These are phyloP conservation scores for Cylas formicarius DNA, from an alignment of 1,140 invertebrate species.

Conservation along the genomic window DNA sequence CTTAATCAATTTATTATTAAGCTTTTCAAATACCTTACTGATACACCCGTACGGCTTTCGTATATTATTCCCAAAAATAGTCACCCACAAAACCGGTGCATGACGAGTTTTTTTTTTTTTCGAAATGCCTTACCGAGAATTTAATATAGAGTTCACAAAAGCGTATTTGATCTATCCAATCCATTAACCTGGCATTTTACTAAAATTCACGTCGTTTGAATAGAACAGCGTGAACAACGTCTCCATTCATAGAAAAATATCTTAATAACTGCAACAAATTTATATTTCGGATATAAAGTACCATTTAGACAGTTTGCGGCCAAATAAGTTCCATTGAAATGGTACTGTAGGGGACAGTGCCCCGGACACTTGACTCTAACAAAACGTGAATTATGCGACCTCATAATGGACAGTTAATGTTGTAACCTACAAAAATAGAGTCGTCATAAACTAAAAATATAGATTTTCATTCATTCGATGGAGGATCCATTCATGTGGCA, in stretches of 20 bases:
- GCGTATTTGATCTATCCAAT: no score
- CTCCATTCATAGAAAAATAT: slow-evolving; percentile 4
- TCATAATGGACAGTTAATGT: slow-evolving; percentile 28
- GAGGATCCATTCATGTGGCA: slow-evolving; percentile 10
- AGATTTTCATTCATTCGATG: slow-evolving; percentile 22
- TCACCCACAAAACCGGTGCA: no score
- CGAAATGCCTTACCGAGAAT: no score
- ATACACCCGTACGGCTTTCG: no score
- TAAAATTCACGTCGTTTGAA: slow-evolving; percentile 16
- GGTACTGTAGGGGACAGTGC: slow-evolving; percentile 16
- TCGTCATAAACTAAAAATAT: slow-evolving; percentile 34
- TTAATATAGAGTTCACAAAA: no score
- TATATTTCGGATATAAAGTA: slow-evolving; percentile 14
- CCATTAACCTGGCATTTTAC: slow-evolving; percentile 23
- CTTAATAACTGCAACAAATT: slow-evolving; percentile 18
- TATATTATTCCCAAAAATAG: no score
- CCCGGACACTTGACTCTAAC: slow-evolving; percentile 10
- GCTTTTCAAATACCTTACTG: no score
- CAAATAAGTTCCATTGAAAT: slow-evolving; percentile 22
- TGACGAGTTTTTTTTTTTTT: no score
- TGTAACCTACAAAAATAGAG: slow-evolving; percentile 17
- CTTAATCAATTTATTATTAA: no score
- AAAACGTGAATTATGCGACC: slow-evolving; percentile 33
- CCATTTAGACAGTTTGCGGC: slow-evolving; percentile 27
- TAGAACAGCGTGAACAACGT: slow-evolving; percentile 8